Evolutionary conservation across 1,140 invertebrate species (phyloP).

Genomic region (Papilio machaon): DNA sequence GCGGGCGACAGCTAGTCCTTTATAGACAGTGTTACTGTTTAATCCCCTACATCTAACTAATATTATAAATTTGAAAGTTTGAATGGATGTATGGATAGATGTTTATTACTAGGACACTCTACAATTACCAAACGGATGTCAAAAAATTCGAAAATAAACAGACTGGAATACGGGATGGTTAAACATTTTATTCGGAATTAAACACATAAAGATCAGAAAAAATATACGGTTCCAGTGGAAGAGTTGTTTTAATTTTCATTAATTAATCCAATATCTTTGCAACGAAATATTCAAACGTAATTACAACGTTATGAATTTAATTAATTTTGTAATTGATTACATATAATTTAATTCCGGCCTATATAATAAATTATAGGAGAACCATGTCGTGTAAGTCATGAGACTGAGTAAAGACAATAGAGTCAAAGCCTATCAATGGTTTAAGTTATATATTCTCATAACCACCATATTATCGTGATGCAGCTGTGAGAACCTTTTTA

Average conservation of each 20-base stretch:
- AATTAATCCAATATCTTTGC: no score
- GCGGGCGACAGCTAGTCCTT: no score
- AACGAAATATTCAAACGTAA: neutral
- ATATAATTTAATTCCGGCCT: neutral
- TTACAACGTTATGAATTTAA: neutral
- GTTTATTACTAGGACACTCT: neutral
- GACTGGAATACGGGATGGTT: neutral
- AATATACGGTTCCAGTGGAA: neutral
- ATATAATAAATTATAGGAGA: neutral
- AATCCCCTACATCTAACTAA: no score
- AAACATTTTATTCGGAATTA: neutral
- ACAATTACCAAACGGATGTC: neutral
- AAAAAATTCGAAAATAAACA: neutral
- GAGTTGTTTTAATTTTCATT: neutral
- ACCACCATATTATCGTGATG: neutral
- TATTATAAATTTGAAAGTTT: no score
- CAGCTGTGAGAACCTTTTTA: neutral
- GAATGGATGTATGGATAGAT: no score
- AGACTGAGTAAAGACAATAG: neutral
- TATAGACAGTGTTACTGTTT: neutral
- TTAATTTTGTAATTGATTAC: neutral
- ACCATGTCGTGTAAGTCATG: neutral
- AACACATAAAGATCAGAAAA: no score
- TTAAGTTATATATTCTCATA: neutral
- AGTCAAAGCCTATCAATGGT: neutral